A percentile compares a stretch with the other conserved stretches of the same genome.
Evolutionary conservation across 2,797 vertebrate genomes (phyloP).

Genomic region (Argya squamiceps): DNA sequence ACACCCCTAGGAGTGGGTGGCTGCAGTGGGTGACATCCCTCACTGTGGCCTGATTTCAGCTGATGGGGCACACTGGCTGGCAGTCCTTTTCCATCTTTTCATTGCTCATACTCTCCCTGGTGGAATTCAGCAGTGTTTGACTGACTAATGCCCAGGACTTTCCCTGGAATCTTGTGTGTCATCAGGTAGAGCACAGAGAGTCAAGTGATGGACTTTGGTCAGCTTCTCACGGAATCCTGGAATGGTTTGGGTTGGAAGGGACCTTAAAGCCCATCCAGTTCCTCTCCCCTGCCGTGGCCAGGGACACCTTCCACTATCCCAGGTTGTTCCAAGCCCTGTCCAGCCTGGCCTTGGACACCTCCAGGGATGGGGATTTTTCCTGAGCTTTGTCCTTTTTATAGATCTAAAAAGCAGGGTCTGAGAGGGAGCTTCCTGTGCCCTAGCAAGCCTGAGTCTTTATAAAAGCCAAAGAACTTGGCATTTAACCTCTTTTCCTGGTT

Average conservation of each 20-base stretch:
- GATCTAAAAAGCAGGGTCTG: neutral
- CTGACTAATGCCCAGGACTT: neutral
- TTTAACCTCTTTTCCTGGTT: neutral
- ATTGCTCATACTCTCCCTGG: neutral
- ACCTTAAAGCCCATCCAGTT: neutral
- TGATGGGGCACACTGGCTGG: neutral
- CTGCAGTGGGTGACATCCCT: neutral
- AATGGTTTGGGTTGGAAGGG: neutral
- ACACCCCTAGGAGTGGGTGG: accelerated
- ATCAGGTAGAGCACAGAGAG: neutral
- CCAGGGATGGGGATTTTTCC: neutral
- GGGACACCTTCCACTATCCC: neutral
- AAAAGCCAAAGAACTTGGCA: neutral
- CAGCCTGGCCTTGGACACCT: neutral
- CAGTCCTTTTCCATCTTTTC: neutral
- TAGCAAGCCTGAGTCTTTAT: neutral
- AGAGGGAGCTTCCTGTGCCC: neutral
- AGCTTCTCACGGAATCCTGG: neutral
- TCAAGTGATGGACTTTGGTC: neutral
- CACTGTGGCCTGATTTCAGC: neutral
- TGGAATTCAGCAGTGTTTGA: neutral
- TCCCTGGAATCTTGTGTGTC: neutral
- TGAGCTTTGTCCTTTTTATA: neutral
- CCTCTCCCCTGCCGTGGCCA: neutral
- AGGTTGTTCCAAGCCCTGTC: accelerated